Evolutionary conservation across 1,140 invertebrate species (phyloP).

Genomic region (Saccostrea glomerata): DNA sequence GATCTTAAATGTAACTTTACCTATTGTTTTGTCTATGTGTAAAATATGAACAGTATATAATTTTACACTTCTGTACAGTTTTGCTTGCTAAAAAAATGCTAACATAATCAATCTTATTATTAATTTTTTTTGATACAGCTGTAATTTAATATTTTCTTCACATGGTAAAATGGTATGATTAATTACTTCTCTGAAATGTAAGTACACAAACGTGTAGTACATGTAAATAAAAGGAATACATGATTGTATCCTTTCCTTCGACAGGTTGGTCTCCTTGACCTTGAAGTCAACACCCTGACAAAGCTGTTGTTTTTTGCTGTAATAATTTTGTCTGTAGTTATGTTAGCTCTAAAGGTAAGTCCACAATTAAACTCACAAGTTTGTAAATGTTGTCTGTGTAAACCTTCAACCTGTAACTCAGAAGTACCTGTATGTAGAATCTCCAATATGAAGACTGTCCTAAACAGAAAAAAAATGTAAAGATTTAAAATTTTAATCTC

Average conservation of each 20-base stretch:
- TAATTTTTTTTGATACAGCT: neutral
- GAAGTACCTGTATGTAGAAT: no score
- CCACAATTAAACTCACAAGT: conserved; percentile 49
- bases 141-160: no score
- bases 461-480: no score
- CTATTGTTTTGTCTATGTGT: neutral
- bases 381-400: no score
- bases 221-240: no score
- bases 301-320: conserved; percentile 97
- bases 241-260: conserved; percentile 27
- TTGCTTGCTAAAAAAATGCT: neutral
- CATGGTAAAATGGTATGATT: no score
- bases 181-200: no score
- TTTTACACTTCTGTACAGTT: neutral
- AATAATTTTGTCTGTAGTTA: conserved; percentile 92
- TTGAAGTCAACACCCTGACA: conserved; percentile 96
- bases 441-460: no score
- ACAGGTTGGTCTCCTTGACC: conserved; percentile 92
- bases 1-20: neutral
- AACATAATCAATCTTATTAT: neutral
- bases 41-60: neutral
- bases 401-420: no score
- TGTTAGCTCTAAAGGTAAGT: conserved; percentile 93
- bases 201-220: no score
- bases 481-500: no score